Evolutionary conservation across 2,113 vertebrate species (phyloP).

Genomic region (Eublepharis macularius): DNA sequence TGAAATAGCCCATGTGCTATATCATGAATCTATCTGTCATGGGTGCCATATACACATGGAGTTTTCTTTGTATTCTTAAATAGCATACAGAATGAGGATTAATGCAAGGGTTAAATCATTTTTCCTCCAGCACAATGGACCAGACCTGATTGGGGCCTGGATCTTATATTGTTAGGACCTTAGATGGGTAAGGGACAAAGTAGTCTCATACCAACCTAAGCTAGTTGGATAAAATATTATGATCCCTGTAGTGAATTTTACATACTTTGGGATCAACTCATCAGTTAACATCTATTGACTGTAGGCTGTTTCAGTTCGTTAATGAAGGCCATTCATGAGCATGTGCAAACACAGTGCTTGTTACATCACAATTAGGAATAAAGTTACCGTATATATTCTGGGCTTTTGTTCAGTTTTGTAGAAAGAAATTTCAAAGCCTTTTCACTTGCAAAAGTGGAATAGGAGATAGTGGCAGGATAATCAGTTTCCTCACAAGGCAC

Average conservation of each 20-base stretch:
- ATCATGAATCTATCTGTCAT: too few relatives aligned
- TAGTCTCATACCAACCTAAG: background rate
- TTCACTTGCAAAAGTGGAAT: conserved; percentile 75
- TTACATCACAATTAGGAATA: background rate
- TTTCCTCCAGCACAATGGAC: too few relatives aligned
- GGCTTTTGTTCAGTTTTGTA: conserved; percentile 68
- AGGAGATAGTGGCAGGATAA: conserved; percentile 73
- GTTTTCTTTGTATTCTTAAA: background rate
- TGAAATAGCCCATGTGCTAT: background rate
- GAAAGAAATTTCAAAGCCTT: conserved; percentile 67
- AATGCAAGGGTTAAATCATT: too few relatives aligned
- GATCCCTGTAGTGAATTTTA: too few relatives aligned
- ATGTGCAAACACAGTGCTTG: background rate
- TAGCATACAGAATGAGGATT: too few relatives aligned
- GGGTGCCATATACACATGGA: background rate
- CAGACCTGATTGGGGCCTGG: too few relatives aligned
- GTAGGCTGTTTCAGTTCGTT: background rate
- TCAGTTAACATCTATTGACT: background rate
- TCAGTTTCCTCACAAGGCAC: conserved; percentile 75
- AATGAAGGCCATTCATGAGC: background rate
- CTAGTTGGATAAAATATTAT: background rate
- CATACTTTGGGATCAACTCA: background rate
- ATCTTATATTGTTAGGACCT: background rate
- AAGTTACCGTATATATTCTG: conserved; percentile 71
- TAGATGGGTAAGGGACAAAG: background rate